Percentiles rank a stretch among this genome's conserved stretches.
These are phyloP conservation scores for Alosa sapidissima DNA, from an alignment of 2,797 vertebrate species.

Conservation along the genomic window DNA sequence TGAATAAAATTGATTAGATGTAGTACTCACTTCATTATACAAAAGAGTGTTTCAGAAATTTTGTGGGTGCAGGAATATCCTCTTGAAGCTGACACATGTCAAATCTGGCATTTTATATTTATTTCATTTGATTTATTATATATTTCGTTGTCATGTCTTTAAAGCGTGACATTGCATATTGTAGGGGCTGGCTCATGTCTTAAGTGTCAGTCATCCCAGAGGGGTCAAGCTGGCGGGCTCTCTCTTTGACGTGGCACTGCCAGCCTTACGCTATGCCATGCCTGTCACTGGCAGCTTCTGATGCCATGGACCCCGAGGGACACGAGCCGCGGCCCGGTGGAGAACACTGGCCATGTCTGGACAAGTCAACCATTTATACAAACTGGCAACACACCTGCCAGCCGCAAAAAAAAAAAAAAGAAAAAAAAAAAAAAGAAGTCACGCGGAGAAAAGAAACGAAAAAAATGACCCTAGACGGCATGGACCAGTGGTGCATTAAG, in stretches of 20 bases:
- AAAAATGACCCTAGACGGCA: constrained; percentile 33
- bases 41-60: background rate
- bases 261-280: background rate
- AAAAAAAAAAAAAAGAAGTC: too few species aligned
- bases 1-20: too few species aligned
- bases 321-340: constrained; percentile 9
- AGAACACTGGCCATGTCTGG: constrained; percentile 39
- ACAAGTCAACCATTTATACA: constrained; percentile 26
- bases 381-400: constrained; percentile 29
- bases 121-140: background rate
- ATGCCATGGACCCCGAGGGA: constrained; percentile 21
- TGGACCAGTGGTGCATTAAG: constrained; percentile 35
- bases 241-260: constrained; percentile 1
- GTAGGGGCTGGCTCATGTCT: background rate
- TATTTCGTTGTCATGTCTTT: background rate
- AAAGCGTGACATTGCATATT: background rate
- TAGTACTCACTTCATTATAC: background rate
- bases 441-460: background rate
- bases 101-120: background rate
- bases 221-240: background rate
- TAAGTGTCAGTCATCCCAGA: background rate
- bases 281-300: background rate
- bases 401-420: background rate
- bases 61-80: background rate
- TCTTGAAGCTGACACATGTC: background rate